Base-by-base conservation (phyloP, 2,888 invertebrate genomes). In the Erebia aethiops region DNA sequence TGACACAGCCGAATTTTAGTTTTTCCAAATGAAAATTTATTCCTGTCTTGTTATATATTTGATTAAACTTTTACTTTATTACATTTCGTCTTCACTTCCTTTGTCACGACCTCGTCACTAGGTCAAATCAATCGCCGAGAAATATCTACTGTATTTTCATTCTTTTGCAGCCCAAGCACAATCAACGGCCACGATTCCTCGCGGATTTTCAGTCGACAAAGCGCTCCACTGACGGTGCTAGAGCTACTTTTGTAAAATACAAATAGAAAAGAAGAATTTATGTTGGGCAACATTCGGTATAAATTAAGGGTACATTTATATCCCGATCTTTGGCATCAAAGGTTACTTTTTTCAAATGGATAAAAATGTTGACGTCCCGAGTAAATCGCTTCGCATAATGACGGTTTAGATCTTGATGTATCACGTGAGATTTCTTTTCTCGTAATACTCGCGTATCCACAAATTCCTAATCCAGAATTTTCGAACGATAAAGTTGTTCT, bases 361-460 rank as follows among this genome's bases (percentile, higher is more conserved):
- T 57, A 57, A 57, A 57, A 57, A 57, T 57, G 57, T 57, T 57
- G 57, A 57, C 35, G 57, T 57, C n/a, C 57, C 57, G 57, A 57
- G 14, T 35, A 57, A 57, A 57, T 60, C 60, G 60, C 60, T 41
- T 60, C 16, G 60, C 60, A 16, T 60, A 60, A 60, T 60, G 41
- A 60, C 60, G 60, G 60, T 60, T 43, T 43, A 43, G 60, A 41
- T 60, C 60, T 41, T 60, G 60, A 60, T 60, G 60, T 60, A 60
- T 60, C 60, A 60, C 60, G 60, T 60, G 41, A 60, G 41, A 60
- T 60, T 60, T 60, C 41, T 60, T 60, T 60, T 41, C 60, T n/a
- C 41, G 26, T 52, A 51, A 51, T 52, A 52, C 52, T n/a, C 16
- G 52, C 11, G n/a, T 41, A 43, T 13, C 41, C 9, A 60, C 57